Evolutionary conservation across 2,113 vertebrate species (phyloP).

Genomic region (Arizona elegans): DNA sequence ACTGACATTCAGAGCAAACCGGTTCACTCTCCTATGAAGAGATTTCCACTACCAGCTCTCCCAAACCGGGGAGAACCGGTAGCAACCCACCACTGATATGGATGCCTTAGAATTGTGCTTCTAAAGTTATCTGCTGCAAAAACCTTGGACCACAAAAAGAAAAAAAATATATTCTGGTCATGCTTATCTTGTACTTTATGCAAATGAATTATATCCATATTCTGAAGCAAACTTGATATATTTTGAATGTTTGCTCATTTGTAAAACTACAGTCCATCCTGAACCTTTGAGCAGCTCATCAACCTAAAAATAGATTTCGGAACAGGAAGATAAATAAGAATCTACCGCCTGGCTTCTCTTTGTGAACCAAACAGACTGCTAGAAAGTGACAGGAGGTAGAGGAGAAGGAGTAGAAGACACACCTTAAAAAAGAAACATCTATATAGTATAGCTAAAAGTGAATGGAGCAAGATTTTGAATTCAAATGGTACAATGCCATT

Average conservation of each 20-base stretch:
- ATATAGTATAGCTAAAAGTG: background rate
- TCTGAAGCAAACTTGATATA: background rate
- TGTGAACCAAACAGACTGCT: background rate
- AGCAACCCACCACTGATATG: no score
- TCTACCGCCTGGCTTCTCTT: background rate
- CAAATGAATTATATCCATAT: background rate
- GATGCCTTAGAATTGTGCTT: background rate
- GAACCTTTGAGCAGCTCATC: background rate
- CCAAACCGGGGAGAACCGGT: no score
- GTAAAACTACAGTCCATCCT: background rate
- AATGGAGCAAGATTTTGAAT: background rate
- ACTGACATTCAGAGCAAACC: no score
- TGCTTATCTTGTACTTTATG: background rate
- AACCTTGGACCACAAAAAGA: background rate
- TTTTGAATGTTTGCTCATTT: background rate
- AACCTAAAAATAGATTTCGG: background rate
- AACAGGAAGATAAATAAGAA: background rate
- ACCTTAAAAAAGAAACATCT: background rate
- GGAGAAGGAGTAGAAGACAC: background rate
- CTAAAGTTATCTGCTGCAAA: background rate
- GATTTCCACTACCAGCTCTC: no score
- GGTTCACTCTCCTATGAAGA: no score
- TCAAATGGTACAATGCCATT: background rate
- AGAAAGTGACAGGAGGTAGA: background rate
- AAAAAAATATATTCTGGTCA: background rate